Conservation (phyloP, 2,888 invertebrate genomes). For the Epicampocera succincta region DNA sequence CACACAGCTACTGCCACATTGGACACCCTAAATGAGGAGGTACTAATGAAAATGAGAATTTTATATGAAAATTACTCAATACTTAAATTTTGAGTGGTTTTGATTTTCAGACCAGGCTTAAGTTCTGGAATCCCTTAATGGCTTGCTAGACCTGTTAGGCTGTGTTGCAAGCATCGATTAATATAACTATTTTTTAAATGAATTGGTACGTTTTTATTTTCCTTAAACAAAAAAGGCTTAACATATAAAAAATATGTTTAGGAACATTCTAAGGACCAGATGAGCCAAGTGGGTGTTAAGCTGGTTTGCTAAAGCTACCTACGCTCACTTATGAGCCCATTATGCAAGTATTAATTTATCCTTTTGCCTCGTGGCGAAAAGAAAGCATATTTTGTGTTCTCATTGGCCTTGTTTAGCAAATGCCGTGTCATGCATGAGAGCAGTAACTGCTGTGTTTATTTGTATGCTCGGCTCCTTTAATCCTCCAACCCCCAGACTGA, state of each 20-base stretch:
- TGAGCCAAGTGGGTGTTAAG: slow-evolving; percentile 65
- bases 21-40: too few relatives aligned
- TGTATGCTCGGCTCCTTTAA: slow-evolving; percentile 21
- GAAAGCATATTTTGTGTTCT: slow-evolving; percentile 30
- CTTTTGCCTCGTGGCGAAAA: slow-evolving; percentile 1
- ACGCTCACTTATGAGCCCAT: slow-evolving; percentile 36
- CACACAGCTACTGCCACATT: too few relatives aligned
- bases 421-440: slow-evolving; percentile 38
- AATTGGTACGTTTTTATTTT: too few relatives aligned
- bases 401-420: slow-evolving; percentile 36
- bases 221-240: too few relatives aligned
- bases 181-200: too few relatives aligned
- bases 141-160: too few relatives aligned
- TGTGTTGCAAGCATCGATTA: too few relatives aligned
- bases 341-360: slow-evolving; percentile 20
- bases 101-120: too few relatives aligned
- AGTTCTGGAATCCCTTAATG: too few relatives aligned
- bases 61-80: too few relatives aligned
- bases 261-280: slow-evolving; percentile 9
- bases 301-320: slow-evolving; percentile 14
- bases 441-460: not conserved
- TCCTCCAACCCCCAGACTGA: slow-evolving; percentile 33
- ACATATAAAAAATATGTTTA: not conserved
- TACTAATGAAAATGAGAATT: too few relatives aligned
- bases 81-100: too few relatives aligned